These are phyloP conservation scores for Pristionchus pacificus DNA, from an alignment of 1,140 invertebrate species.

Conservation along the genomic window DNA sequence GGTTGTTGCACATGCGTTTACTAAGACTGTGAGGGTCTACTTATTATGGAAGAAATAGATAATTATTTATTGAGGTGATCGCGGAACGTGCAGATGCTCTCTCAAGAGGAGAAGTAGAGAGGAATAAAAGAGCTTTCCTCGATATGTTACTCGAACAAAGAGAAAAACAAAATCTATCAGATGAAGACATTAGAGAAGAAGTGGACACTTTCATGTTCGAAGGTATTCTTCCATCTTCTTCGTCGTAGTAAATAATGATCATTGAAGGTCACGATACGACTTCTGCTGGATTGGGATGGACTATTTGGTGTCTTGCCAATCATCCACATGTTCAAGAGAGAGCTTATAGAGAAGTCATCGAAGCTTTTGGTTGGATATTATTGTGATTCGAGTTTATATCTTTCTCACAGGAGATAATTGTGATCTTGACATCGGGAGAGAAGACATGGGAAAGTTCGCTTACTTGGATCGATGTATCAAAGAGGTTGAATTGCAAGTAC, in stretches of 20 bases:
- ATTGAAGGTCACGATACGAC: slow-evolving; percentile 75
- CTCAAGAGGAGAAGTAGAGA: neutral
- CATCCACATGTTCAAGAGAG: slow-evolving; percentile 66
- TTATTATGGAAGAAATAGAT: neutral
- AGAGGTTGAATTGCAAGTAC: slow-evolving; percentile 1
- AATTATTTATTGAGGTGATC: neutral
- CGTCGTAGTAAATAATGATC: no score
- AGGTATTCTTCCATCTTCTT: no score
- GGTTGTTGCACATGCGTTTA: neutral
- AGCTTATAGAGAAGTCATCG: slow-evolving; percentile 73
- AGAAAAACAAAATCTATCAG: slow-evolving; percentile 66
- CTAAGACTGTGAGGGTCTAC: neutral
- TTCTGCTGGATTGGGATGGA: slow-evolving; percentile 71
- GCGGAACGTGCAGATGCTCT: neutral
- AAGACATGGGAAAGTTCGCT: slow-evolving; percentile 76
- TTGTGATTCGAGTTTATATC: neutral
- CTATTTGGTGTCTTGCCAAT: slow-evolving; percentile 60
- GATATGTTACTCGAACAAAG: slow-evolving; percentile 82
- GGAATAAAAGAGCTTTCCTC: slow-evolving; percentile 73
- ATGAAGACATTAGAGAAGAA: slow-evolving; percentile 66
- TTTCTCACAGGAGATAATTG: slow-evolving; percentile 61
- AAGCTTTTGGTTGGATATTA: slow-evolving; percentile 43
- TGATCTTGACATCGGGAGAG: slow-evolving; percentile 70
- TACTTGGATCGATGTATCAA: slow-evolving; percentile 73
- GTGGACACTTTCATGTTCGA: slow-evolving; percentile 78